Evolutionary conservation across 2,888 invertebrate species (phyloP), one percentile per base, ranked within the genome.

Genomic region (Leptopilina drosophilae): DNA sequence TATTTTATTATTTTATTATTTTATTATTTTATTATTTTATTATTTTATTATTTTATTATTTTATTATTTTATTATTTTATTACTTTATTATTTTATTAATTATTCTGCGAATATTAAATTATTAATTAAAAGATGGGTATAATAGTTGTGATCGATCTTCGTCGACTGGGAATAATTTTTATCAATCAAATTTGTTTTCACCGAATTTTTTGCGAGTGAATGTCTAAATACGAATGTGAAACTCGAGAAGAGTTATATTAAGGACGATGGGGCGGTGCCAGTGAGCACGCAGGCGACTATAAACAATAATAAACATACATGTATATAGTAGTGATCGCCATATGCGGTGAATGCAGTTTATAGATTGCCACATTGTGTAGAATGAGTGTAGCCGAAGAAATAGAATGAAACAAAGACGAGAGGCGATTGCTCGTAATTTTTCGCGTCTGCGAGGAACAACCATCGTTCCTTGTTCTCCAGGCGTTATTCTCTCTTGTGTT

Each of bases 311-410:
- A 53, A 7, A 9, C 46, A 33, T 33, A 33, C 33, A 42, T 77
- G 78, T 69, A 67, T 73, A 46, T 26, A 14, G 49, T 53, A 26
- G 26, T 53, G 69, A 69, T 69, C 69, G 69, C 69, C 69, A 53
- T 53, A 69, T 69, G 69, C 53, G 53, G 69, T 69, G 20, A 49
- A 73, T 73, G 53, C 73, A 73, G 73, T 73, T 53, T 69, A 62
- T 65, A 46, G 53, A 62, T 76, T 9, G 76, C 76, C 66, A 64
- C 42, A 75, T 73, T 65, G 56, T 67, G 66, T 49, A 78, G 78
- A 77, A 76, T 67, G 76, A 46, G 66, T 78, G 65, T 69, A 78
- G 73, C 65, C 12, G 78, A 66, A 77, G 75, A 73, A 79, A 79
- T 73, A 67, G 78, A 80, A 80, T 65, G 73, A 73, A 73, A 73